Base-by-base conservation (phyloP, 2,113 vertebrate genomes). In the Lanius ludovicianus region DNA sequence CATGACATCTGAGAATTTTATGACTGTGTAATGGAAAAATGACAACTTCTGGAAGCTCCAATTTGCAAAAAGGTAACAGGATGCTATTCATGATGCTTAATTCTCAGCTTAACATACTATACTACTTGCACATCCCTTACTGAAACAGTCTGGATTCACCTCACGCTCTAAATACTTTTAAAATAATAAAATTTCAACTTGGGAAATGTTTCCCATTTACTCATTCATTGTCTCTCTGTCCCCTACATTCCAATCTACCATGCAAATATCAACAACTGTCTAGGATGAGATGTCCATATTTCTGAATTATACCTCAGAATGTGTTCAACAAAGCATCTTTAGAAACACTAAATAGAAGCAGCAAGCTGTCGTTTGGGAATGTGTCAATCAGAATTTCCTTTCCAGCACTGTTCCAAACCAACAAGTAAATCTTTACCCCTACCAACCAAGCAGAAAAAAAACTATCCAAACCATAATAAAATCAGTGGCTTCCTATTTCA, bases 381-480 rank as follows among this genome's bases (percentile, higher is more conserved):
- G 75, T 0, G 0, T 50, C 30, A 81, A 18, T 8, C 0, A 0
- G 35, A 94, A 82, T 59, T 63, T 70, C 56, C 55, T 47, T 81
- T 52, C 57, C 57, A 59, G 47, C 15, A 63, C 7, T 84, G 12
- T 41, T 86, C 31, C 75, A 73, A 90, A 46, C 7, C 28, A 69
- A 65, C 23, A 74, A 70, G 31, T 10, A 89, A 94, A 92, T 41
- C 39, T 30, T 39, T 22, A 63, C 12, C 27, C 20, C 52, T 20
- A 55, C 44, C 55, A 90, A 65, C 13, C 15, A 56, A 46, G 53
- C 27, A 85, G 59, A 70, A 86, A 10, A 88, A 88, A 91, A 62
- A 22, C 35, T 33, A 85, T 23, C 24, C 30, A 55, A 88, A 30
- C 24, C 15, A 9, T 31, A 80, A 90, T 28, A 93, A 85, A 93